Evolutionary conservation across 2,113 vertebrate species (phyloP).

Genomic region (Heterotis niloticus): DNA sequence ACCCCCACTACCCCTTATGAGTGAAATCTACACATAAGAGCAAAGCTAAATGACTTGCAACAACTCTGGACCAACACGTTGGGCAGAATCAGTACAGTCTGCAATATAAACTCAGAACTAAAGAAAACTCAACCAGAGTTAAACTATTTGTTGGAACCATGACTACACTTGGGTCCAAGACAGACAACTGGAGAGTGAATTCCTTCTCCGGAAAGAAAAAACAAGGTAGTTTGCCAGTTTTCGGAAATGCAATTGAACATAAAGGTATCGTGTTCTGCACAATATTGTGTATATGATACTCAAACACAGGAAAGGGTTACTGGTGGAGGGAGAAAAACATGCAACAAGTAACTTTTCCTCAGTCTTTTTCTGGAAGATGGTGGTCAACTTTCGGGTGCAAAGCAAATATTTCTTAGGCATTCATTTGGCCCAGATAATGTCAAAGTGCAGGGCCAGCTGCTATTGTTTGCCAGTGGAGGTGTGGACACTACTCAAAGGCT

Average conservation of each 20-base stretch:
- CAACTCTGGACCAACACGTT: too few relatives aligned
- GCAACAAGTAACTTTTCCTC: slow-evolving; percentile 43
- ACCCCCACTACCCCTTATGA: too few relatives aligned
- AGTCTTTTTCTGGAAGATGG: slow-evolving; percentile 34
- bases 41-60: too few relatives aligned
- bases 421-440: slow-evolving; percentile 63
- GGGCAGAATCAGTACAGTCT: too few relatives aligned
- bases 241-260: slow-evolving; percentile 42
- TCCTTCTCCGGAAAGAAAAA: too few relatives aligned
- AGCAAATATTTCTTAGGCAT: slow-evolving; percentile 44
- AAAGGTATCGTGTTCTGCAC: slow-evolving; percentile 50
- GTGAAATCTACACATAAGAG: too few relatives aligned
- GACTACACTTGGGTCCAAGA: too few relatives aligned
- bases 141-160: too few relatives aligned
- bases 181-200: too few relatives aligned
- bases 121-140: too few relatives aligned
- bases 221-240: not conserved
- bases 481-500: slow-evolving; percentile 46
- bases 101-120: too few relatives aligned
- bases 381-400: slow-evolving; percentile 52
- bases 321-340: slow-evolving; percentile 40
- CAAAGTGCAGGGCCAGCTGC: slow-evolving; percentile 42
- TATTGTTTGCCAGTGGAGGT: slow-evolving; percentile 58
- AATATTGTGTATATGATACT: slow-evolving; percentile 43
- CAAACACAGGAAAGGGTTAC: slow-evolving; percentile 33